Base-by-base conservation (phyloP, 2,888 invertebrate species). In the Julus scanicus region DNA sequence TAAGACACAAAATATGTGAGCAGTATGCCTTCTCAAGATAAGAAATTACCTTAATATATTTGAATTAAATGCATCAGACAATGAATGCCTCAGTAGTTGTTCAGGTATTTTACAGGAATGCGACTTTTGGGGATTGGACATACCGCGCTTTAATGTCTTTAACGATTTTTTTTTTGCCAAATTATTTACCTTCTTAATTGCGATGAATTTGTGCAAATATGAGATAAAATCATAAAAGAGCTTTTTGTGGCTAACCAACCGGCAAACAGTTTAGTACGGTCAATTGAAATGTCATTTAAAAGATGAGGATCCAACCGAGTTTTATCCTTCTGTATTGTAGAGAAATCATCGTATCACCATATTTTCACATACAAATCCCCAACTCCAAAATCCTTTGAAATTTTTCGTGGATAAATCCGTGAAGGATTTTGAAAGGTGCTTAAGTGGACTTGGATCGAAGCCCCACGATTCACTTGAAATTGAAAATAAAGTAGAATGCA, bases 341-440 rank as follows among this genome's bases (percentile, higher is more conserved):
- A 71, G 29, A 71, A 9, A 29, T 20, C 13, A 63, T 63, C 15
- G 0, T 5, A 0, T 71, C 71, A 71, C 6, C 63, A 63, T 63
- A 63, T 63, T 63, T n/a, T n/a, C n/a, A 5, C 63, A n/a, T 17
- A 63, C 15, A 53, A 53, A 53, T 17, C 53, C 49, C 1, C 5
- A 57, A 4, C 11, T 71, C 29, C 29, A n/a, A 71, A 71, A 71
- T 71, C 29, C 71, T 71, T 71, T 71, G 71, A 71, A 71, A 71
- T 71, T 29, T n/a, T 6, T 71, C 29, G 20, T 29, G 29, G 71
- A 71, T 71, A 29, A 71, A 71, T 29, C 71, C 20, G 9, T 9
- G 9, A 29, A 29, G 71, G 29, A 71, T 29, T 20, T 71, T 71
- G 29, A 71, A 29, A 71, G 71, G 71, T 29, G 71, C 71, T 71